Evolutionary conservation across 2,113 vertebrate genomes (phyloP).

Genomic region (Gulo gulo): DNA sequence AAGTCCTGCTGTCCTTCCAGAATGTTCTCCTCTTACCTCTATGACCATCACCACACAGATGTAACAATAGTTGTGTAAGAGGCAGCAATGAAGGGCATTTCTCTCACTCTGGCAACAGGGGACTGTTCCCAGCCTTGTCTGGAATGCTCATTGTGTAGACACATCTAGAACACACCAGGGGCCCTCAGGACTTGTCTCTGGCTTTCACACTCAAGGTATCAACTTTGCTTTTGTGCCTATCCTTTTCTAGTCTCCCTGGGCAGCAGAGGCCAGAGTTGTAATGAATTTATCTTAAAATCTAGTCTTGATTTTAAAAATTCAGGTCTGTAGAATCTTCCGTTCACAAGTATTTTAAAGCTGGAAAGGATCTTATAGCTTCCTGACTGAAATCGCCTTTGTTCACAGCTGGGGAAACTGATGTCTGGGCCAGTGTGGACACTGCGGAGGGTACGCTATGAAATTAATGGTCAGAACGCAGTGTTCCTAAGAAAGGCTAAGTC

Average conservation of each 20-base stretch:
- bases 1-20: neutral
- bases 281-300: neutral
- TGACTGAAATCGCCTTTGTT: neutral
- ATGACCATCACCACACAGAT: fast-evolving
- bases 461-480: neutral
- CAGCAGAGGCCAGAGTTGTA: neutral
- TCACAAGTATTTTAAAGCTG: neutral
- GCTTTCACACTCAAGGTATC: neutral
- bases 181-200: neutral
- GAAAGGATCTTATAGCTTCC: neutral
- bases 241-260: neutral
- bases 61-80: neutral
- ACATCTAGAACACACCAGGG: neutral
- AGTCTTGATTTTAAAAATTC: neutral
- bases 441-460: neutral
- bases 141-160: neutral
- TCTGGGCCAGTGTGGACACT: neutral
- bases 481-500: neutral
- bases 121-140: neutral
- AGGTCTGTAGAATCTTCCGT: neutral
- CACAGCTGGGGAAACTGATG: neutral
- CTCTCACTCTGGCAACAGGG: neutral
- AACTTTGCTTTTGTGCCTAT: neutral
- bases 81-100: neutral
- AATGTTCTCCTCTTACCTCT: neutral